These are phyloP conservation scores for Rhorus exstirpatorius DNA, from an alignment of 2,888 invertebrate genomes.

Conservation along the genomic window DNA sequence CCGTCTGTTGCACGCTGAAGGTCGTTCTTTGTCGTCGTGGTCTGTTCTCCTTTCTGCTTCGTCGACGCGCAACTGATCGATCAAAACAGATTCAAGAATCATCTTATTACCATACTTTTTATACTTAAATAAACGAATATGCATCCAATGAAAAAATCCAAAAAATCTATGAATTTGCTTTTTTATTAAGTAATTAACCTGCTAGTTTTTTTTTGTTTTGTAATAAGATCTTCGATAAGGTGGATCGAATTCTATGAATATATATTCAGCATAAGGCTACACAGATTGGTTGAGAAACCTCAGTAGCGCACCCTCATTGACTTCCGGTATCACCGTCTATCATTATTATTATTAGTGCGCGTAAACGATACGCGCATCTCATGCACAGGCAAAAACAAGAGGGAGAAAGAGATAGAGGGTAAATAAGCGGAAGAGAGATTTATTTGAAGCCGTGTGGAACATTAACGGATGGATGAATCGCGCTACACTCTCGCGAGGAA, in stretches of 20 bases:
- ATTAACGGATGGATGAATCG: constrained; percentile 46
- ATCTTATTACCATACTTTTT: neutral
- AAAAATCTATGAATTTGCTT: too few relatives aligned
- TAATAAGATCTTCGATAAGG: too few relatives aligned
- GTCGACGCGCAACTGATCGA: constrained; percentile 90
- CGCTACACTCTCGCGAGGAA: constrained; percentile 46
- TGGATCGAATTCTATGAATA: too few relatives aligned
- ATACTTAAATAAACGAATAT: neutral
- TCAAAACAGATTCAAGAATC: constrained; percentile 2
- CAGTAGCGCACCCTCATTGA: neutral
- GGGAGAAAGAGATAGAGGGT: neutral
- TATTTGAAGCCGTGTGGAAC: constrained; percentile 40
- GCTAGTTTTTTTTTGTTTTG: too few relatives aligned
- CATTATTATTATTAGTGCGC: neutral
- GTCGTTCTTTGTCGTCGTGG: constrained; percentile 97
- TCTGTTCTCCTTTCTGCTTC: constrained; percentile 94
- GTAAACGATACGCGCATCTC: neutral
- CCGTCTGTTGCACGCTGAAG: constrained; percentile 97
- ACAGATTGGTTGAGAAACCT: neutral
- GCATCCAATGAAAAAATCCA: too few relatives aligned
- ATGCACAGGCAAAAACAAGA: neutral
- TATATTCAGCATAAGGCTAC: neutral
- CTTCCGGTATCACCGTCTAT: neutral
- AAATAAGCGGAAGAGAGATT: constrained; percentile 52
- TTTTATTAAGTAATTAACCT: too few relatives aligned